Evolutionary conservation across 1,140 invertebrate species (phyloP).

Genomic region (Tyrophagus putrescentiae): DNA sequence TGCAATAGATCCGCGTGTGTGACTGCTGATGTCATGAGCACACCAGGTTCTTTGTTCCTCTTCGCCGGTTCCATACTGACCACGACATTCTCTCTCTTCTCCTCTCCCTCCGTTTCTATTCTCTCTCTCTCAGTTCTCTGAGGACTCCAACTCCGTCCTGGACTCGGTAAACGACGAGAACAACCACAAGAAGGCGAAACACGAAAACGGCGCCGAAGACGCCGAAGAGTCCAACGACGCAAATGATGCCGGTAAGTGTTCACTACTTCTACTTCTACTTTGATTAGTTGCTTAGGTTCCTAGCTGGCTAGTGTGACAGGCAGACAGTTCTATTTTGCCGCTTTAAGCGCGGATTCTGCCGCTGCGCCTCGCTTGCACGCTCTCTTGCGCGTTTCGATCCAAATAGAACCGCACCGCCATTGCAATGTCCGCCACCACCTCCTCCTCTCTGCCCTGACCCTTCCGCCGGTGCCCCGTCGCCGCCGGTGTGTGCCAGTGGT

Average conservation of each 20-base stretch:
- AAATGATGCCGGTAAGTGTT: conserved; percentile 18
- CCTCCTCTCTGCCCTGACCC: too few species aligned
- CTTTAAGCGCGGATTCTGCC: not conserved
- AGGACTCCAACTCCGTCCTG: conserved; percentile 19
- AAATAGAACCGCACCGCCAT: too few species aligned
- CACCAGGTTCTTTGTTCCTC: too few species aligned
- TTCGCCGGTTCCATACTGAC: too few species aligned
- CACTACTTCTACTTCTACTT: not conserved
- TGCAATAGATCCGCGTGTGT: too few species aligned
- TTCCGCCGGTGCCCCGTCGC: too few species aligned
- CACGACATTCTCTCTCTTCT: not conserved
- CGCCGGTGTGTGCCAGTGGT: too few species aligned
- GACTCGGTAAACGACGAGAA: conserved; percentile 10
- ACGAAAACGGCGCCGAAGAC: conserved; percentile 20
- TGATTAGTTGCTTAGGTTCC: not conserved
- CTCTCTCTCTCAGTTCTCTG: conserved; percentile 7
- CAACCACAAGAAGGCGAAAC: conserved; percentile 13
- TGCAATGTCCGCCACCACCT: too few species aligned
- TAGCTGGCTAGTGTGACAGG: not conserved
- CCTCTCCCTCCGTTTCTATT: not conserved
- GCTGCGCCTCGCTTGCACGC: too few species aligned
- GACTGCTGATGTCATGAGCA: too few species aligned
- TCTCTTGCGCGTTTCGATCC: too few species aligned
- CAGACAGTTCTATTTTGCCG: not conserved
- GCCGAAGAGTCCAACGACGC: conserved; percentile 19